A percentile compares a stretch with the other conserved stretches of the same genome.
Evolutionary conservation across 1,140 invertebrate species (phyloP).

Genomic region (Nephila pilipes): DNA sequence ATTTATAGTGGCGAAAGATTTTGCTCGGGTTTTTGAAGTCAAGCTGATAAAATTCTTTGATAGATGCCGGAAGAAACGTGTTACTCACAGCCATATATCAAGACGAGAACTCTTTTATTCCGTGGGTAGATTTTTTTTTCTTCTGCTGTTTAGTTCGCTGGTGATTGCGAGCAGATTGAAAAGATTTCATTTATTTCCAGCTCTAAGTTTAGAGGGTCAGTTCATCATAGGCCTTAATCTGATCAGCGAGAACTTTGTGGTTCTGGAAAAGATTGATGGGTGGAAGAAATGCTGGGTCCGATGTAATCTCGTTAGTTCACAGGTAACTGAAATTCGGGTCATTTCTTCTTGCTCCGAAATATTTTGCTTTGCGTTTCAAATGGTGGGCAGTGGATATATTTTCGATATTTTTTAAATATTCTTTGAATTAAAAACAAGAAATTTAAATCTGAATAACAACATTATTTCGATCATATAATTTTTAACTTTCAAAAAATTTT

Average conservation of each 20-base stretch:
- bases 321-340: too few relatives aligned
- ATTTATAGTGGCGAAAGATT: background rate
- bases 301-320: too few relatives aligned
- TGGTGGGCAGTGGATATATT: too few relatives aligned
- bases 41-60: conserved; percentile 15
- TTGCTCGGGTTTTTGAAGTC: background rate
- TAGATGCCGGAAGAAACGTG: conserved; percentile 30
- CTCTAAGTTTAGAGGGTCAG: background rate
- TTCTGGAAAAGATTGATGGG: too few relatives aligned
- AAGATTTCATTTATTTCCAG: conserved; percentile 33
- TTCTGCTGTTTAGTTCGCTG: background rate
- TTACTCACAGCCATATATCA: conserved; percentile 28
- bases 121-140: background rate
- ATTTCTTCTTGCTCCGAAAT: too few relatives aligned
- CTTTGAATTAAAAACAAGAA: too few relatives aligned
- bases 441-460: too few relatives aligned
- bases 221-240: conserved; percentile 8
- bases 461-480: too few relatives aligned
- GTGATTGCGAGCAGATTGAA: conserved; percentile 16
- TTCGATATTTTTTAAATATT: too few relatives aligned
- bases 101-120: conserved; percentile 1
- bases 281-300: too few relatives aligned
- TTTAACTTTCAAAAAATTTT: too few relatives aligned
- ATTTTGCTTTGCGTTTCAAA: too few relatives aligned
- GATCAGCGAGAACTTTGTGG: background rate